Base-by-base conservation (phyloP, 2,888 invertebrate species). In the Scaptodrosophila latifasciaeformis region DNA sequence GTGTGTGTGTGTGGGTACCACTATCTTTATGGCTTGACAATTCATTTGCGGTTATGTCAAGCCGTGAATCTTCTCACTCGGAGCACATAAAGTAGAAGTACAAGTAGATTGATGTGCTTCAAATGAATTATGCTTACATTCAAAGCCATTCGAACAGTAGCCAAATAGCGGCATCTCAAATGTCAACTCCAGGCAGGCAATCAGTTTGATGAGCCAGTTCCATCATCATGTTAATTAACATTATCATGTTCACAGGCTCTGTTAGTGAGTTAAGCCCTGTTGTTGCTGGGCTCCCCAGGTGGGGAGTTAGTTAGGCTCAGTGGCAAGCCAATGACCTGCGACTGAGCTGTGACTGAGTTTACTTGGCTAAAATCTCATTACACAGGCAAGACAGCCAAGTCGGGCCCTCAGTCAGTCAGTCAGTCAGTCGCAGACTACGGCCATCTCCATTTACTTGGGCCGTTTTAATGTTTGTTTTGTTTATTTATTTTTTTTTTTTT, bases 391-490 rank as follows among this genome's bases (percentile, higher is more conserved):
- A 1, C 13, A n/a, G n/a, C n/a, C n/a, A n/a, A 27, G 27, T 27
- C 27, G 9, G 35, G n/a, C 39, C 40, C 43, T 13, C 21, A 17
- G 42, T 24, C 27, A 2, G 9, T 17, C 39, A 7, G 39, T 39
- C 19, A 10, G 15, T n/a, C 43, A 27, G 49, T 42, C 40, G 45
- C 34, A 18, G 34, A 47, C 54, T 52, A 31, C 24, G 24, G 24
- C 24, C n/a, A n/a, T n/a, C 39, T 50, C 7, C 24, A 24, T 7
- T 24, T 7, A 24, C 24, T 24, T 24, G 3, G 24, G 4, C 24
- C 24, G 65, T 45, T 76, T 81, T 66, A 68, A 71, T 75, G 63
- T 66, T 75, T 81, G 66, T 69, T 81, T 78, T 80, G 81, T 70
- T 78, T 46, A 60, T 60, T 63, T n/a, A 64, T 51, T 61, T 54